A percentile compares a stretch with the other conserved stretches of the same genome.
Evolutionary conservation across 2,888 invertebrate species (phyloP).

Genomic region (Anagyrus pseudococci): DNA sequence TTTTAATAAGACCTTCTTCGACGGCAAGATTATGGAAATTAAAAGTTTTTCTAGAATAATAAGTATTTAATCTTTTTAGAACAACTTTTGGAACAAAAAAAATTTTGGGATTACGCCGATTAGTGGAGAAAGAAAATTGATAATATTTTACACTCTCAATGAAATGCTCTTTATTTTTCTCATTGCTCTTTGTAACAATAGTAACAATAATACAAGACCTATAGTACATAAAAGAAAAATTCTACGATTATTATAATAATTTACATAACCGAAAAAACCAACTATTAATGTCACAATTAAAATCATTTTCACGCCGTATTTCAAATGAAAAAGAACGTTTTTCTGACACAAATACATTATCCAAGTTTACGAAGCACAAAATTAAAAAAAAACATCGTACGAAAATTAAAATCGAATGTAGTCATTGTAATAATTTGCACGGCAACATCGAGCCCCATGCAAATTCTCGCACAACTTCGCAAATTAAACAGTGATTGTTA

Average conservation of each 20-base stretch:
- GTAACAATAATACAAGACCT: constrained; percentile 24
- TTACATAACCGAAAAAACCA: constrained; percentile 5
- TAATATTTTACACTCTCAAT: constrained; percentile 11
- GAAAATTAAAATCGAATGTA: constrained; percentile 28
- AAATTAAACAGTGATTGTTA: constrained; percentile 15
- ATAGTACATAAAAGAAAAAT: constrained; percentile 26
- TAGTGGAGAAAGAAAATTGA: constrained; percentile 20
- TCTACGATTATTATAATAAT: constrained; percentile 22
- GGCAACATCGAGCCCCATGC: no score
- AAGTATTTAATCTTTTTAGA: constrained; percentile 1
- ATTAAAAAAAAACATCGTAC: constrained; percentile 26
- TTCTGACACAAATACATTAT: constrained; percentile 7
- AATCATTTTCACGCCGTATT: constrained; percentile 16
- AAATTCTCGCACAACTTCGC: no score
- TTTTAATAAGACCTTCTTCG: constrained; percentile 4
- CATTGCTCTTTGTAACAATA: constrained; percentile 23
- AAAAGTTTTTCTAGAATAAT: constrained; percentile 8
- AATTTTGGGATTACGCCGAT: constrained; percentile 31
- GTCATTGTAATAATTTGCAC: no score
- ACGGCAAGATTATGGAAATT: constrained; percentile 9
- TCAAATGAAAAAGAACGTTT: constrained; percentile 18
- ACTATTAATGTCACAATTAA: constrained; percentile 16
- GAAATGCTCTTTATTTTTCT: constrained; percentile 38
- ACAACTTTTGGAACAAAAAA: constrained; percentile 8
- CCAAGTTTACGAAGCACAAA: constrained; percentile 22